These are phyloP conservation scores for Hedya salicella DNA, from an alignment of 2,888 invertebrate genomes.

Conservation along the genomic window DNA sequence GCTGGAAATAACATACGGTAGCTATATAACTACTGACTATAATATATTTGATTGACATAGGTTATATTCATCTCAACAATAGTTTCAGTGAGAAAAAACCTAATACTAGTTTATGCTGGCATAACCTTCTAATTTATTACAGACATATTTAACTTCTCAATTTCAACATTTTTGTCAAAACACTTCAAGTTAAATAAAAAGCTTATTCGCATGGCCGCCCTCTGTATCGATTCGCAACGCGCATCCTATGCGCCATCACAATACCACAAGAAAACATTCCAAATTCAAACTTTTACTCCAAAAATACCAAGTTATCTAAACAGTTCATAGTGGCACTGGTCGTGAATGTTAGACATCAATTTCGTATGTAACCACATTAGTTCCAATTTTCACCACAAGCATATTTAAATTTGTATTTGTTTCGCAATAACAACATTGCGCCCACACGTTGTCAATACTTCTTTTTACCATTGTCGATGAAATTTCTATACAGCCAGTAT, in stretches of 20 bases:
- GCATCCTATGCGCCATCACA: slow-evolving; percentile 23
- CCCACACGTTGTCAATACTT: slow-evolving; percentile 35
- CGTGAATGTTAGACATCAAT: neutral
- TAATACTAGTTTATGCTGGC: no score
- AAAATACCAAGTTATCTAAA: slow-evolving; percentile 2
- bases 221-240: slow-evolving; percentile 36
- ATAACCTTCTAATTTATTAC: no score
- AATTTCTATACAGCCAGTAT: slow-evolving; percentile 43
- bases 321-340: slow-evolving; percentile 4
- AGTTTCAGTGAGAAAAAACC: no score
- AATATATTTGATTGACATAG: no score
- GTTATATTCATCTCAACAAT: no score
- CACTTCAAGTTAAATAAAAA: neutral
- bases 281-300: slow-evolving; percentile 14
- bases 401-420: neutral
- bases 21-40: no score
- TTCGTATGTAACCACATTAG: neutral
- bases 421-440: slow-evolving; percentile 27
- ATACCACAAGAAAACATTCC: slow-evolving; percentile 39
- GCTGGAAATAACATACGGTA: no score
- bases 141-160: neutral
- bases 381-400: slow-evolving; percentile 12
- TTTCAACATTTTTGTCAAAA: neutral
- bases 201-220: slow-evolving; percentile 33
- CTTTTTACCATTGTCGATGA: slow-evolving; percentile 18